Evolutionary conservation across 2,797 vertebrate species (phyloP), one percentile per base, ranked within the genome.

Genomic region (Merluccius polli): DNA sequence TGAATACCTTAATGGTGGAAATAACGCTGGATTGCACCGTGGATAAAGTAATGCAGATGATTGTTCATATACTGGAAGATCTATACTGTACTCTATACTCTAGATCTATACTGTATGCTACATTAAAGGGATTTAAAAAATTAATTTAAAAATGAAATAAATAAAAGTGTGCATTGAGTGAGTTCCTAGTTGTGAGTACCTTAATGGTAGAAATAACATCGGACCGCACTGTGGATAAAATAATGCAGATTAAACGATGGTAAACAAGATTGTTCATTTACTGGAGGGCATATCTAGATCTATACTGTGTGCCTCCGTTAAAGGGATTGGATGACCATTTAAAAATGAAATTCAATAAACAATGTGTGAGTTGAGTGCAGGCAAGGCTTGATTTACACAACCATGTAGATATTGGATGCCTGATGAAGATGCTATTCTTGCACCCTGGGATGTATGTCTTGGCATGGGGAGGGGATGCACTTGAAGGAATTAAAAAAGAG

Each of bases 401-500:
- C 71, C 24, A 0, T 77, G 79, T 84, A 83, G 75, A 89, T 85
- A 78, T 31, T 59, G 79, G 72, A 73, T 16, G 73, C 75, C 78
- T 81, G 82, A 89, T 89, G 81, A 85, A 89, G 86, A 88, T 82
- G 73, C 70, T 84, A 85, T 86, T 78, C 24, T 44, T 35, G 76
- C 78, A 82, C 21, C 15, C 41, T 52, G 24, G 59, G 72, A n/a
- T 44, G 73, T 27, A 27, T 65, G 59, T 65, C 59, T 27, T 81
- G 83, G 80, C 83, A 75, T 68, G 31, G 82, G 44, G 6, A 73
- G 73, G 68, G 41, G 63, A 84, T 85, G 85, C 88, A 90, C 91
- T 91, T 87, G 82, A 79, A 71, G 81, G 81, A 90, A 91, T 91
- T 86, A 89, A 85, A 89, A 85, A 75, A 33, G 33, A 69, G 38